Evolutionary conservation across 2,797 vertebrate species (phyloP), one percentile per base, ranked within the genome.

Genomic region (Anolis apletophallus): DNA sequence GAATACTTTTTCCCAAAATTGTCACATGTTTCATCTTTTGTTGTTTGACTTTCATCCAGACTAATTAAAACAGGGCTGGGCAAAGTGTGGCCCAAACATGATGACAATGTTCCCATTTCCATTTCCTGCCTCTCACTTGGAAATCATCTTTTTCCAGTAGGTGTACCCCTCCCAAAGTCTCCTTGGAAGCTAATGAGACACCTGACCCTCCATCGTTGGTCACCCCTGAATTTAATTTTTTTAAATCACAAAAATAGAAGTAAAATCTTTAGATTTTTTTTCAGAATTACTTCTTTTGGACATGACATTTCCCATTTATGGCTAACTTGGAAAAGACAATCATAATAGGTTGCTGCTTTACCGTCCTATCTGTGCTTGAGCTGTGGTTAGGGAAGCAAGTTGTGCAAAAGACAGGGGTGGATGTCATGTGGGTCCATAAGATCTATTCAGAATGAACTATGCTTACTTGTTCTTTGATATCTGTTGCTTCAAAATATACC

Each of bases 21-120:
- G 23, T 88, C 85, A 86, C 68, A 57, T 74, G 81, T 36, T 32
- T 57, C 85, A 2, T 17, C 61, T n/a, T n/a, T 23, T 10, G 52
- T 79, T 14, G 23, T 29, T 76, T 69, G 46, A 19, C 74, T 29
- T 83, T 71, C 40, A 83, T 46, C 16, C 8, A 76, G 26, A 7
- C 61, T 5, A 7, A 64, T 67, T 64, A 8, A 72, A 61, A 19
- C 67, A 17, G 1, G 59, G 59, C 8, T 64, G 23, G 21, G 36
- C 46, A 46, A 46, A 46, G 7, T 46, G 46, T 46, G 5, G 46
- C 5, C 46, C 46, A 64, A 64, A 64, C 3, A 64, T 26, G 23
- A 17, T 64, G 57, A 64, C 26, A 64, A 29, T 64, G 9, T 11
- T 6, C 9, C 10, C 26, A 64, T 64, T 10, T 2, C 26, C 61